These are phyloP conservation scores for Neostethus bicornis DNA, from an alignment of 2,797 vertebrate species.

Conservation along the genomic window DNA sequence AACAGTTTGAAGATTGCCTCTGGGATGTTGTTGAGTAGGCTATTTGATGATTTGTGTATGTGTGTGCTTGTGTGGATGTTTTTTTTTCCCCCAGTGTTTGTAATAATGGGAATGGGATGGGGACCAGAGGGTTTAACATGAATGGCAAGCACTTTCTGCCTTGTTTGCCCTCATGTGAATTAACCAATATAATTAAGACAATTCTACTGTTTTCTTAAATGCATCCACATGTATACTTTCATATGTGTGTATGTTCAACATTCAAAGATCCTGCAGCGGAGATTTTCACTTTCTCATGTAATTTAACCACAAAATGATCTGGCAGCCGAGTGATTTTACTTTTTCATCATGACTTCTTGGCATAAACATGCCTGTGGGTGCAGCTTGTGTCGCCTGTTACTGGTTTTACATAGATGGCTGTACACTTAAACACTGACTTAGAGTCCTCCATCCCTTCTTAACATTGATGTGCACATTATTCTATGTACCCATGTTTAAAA, in stretches of 20 bases:
- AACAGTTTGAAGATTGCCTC: constrained; percentile 74
- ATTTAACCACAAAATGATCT: constrained; percentile 55
- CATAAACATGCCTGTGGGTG: constrained; percentile 73
- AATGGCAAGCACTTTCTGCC: constrained; percentile 71
- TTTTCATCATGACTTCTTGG: constrained; percentile 68
- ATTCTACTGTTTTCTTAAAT: constrained; percentile 73
- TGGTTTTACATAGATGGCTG: constrained; percentile 70
- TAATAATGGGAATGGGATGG: constrained; percentile 61
- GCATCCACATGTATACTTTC: constrained; percentile 77
- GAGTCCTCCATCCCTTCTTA: constrained; percentile 74
- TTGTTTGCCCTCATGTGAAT: constrained; percentile 70
- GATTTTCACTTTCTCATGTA: constrained; percentile 38
- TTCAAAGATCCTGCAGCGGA: constrained; percentile 66
- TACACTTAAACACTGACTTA: constrained; percentile 73
- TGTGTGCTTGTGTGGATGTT: constrained; percentile 53
- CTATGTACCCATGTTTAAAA: constrained; percentile 81
- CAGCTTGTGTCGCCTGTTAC: constrained; percentile 73
- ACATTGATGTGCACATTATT: constrained; percentile 78
- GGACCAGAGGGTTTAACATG: constrained; percentile 62
- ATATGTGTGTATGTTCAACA: constrained; percentile 76
- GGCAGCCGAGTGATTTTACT: constrained; percentile 65
- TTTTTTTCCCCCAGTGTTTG: constrained; percentile 65
- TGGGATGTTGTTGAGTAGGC: constrained; percentile 75
- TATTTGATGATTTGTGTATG: constrained; percentile 68
- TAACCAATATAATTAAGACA: constrained; percentile 68